Percentiles rank a stretch among this genome's conserved stretches.
Conservation (phyloP, 1,140 invertebrate genomes). For the Carposina sasakii region DNA sequence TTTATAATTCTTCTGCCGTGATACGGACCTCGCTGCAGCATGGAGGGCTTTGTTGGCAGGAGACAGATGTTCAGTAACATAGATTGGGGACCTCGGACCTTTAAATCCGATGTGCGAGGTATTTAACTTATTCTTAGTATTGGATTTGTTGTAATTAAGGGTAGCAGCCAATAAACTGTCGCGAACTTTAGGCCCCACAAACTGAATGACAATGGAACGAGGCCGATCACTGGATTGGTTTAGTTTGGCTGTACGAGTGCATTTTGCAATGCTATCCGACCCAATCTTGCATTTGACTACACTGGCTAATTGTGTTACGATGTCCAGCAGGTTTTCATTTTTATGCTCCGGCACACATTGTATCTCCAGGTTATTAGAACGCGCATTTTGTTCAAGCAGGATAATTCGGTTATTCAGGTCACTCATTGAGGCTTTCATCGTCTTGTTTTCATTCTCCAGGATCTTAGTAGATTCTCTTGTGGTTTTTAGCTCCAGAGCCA, state of each 20-base stretch:
- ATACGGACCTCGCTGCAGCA: conserved; percentile 18
- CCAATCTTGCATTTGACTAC: background rate
- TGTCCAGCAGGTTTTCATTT: background rate
- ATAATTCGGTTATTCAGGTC: background rate
- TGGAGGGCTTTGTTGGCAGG: conserved; percentile 20
- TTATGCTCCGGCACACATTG: background rate
- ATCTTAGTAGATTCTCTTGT: background rate
- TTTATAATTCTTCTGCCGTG: conserved; percentile 22
- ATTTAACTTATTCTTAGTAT: conserved; percentile 18
- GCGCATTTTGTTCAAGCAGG: background rate
- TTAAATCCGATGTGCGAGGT: conserved; percentile 21
- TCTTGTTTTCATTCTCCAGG: background rate
- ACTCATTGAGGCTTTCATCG: background rate
- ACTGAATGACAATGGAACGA: background rate
- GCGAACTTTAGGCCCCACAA: background rate
- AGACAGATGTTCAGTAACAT: conserved; percentile 27
- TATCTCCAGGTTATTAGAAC: background rate
- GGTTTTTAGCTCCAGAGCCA: background rate
- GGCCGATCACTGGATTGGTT: background rate
- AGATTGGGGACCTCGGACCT: conserved; percentile 13
- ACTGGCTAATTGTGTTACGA: background rate
- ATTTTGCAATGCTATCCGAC: background rate
- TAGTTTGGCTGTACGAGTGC: background rate
- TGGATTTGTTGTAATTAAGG: conserved; percentile 22
- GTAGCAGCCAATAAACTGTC: background rate